Evolutionary conservation across 2,113 vertebrate genomes (phyloP), one percentile per base, ranked within the genome.

Genomic region (Lagopus leucura): DNA sequence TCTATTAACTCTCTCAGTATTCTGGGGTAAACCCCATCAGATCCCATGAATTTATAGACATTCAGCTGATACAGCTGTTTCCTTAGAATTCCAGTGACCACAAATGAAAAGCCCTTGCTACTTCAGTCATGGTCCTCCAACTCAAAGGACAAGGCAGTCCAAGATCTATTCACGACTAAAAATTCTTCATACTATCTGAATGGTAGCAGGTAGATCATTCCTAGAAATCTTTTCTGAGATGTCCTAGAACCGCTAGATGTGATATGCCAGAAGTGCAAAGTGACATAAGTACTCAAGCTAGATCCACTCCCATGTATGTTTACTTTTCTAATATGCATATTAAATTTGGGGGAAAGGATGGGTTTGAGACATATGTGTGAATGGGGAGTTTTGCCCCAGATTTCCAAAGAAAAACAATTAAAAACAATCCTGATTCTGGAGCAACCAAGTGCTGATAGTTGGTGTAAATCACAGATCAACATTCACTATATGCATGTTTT

Each of bases 401-500:
- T 91, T 92, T 74, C 50, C 52, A 73, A 63, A 75, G 32, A 50
- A 83, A 74, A 22, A 42, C 4, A 83, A 73, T 5, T 43, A 12
- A 65, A 90, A 61, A 40, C 1, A 3, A 13, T 52, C 50, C 19
- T 82, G 15, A 18, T 85, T 73, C 13, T 65, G 42, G 10, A 90
- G 28, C 6, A 69, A 52, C 45, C 3, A n/a, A 77, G 48, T 55
- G 30, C 18, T 61, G 19, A 42, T 3, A 0, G 10, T 17, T 40
- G 30, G 1, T 25, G 63, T 78, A 80, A 88, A 82, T 69, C 73
- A 85, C 83, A 85, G 72, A 74, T 38, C 34, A 90, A 5, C 28
- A 34, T 80, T 79, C 64, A 38, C 8, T 77, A 10, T 4, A 10
- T 72, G 73, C 66, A 70, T 91, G 82, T 88, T 96, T 95, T 78